These are phyloP conservation scores for Colletes gigas DNA, from an alignment of 1,140 invertebrate species.

Conservation along the genomic window DNA sequence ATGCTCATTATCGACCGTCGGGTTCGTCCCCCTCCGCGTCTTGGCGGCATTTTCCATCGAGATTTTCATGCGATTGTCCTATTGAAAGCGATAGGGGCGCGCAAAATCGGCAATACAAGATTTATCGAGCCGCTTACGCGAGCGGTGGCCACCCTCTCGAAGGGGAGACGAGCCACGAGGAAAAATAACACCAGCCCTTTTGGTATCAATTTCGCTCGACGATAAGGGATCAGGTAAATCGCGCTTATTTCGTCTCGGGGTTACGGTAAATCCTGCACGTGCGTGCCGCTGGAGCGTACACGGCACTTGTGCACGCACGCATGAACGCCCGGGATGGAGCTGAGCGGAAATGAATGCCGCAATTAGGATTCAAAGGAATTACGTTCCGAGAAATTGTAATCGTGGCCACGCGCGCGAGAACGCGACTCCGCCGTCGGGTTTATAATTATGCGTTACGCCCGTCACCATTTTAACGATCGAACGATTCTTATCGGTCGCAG, in stretches of 20 bases:
- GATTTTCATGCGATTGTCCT: conserved; percentile 9
- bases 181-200: conserved; percentile 48
- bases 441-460: neutral
- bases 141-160: conserved; percentile 18
- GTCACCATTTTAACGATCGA: too few relatives aligned
- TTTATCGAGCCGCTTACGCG: conserved; percentile 47
- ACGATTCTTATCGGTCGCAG: neutral
- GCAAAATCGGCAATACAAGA: conserved; percentile 33
- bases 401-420: neutral
- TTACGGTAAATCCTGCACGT: conserved; percentile 17
- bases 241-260: conserved; percentile 45
- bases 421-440: neutral
- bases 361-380: conserved; percentile 48
- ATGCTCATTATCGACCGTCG: conserved; percentile 20
- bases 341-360: conserved; percentile 48
- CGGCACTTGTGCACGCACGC: conserved; percentile 25
- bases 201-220: conserved; percentile 51
- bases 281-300: conserved; percentile 39
- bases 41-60: neutral
- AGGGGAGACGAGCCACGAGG: conserved; percentile 9
- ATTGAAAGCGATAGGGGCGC: neutral
- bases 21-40: neutral
- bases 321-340: conserved; percentile 23
- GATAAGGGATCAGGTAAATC: conserved; percentile 57
- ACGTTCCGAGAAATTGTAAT: conserved; percentile 33